Base-by-base conservation (phyloP, 2,888 invertebrate genomes). In the Cecidostiba fungosa region DNA sequence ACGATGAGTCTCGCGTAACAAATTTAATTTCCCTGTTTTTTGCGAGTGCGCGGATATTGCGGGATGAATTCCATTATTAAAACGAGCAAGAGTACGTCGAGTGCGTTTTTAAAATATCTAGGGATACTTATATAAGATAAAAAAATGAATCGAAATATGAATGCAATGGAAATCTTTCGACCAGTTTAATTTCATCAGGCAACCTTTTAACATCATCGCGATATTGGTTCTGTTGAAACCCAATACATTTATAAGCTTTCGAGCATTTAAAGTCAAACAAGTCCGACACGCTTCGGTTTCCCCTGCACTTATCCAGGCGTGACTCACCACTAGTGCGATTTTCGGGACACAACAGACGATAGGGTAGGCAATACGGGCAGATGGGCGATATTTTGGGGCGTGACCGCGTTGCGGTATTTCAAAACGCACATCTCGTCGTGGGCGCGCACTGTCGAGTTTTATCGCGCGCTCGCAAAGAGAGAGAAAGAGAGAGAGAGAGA, bases 341-440 rank as follows among this genome's bases (percentile, higher is more conserved):
- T 59, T 66, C 66, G 66, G 29, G 12, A n/a, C 14, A 26, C 10
- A n/a, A 29, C 12, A 29, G 5, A 66, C 66, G 23, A 26, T 26
- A 66, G 4, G 23, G 29, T 14, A 29, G 66, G 66, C n/a, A n/a
- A 47, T 66, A 36, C 36, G 54, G 23, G 14, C 78, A 84, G 78
- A 78, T 84, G 73, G 78, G 36, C 43, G 62, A 83, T 69, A 76
- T 70, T 43, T 43, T n/a, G 23, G 77, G 78, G 78, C 84, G 84
- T 73, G 78, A 78, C 47, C 26, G 43, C 29, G 62, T 43, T 39
- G 77, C 36, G 62, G 73, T 78, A 47, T 73, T 78, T 74, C 74
- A 62, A 74, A 74, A 62, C 23, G 16, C 23, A 36, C n/a, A 80
- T 36, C 19, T 19, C 12, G 19, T 23, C 8, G n/a, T 23, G 62